These are phyloP conservation scores for Ichneumoninae sp. DNA, from an alignment of 2,888 invertebrate species.

Conservation along the genomic window DNA sequence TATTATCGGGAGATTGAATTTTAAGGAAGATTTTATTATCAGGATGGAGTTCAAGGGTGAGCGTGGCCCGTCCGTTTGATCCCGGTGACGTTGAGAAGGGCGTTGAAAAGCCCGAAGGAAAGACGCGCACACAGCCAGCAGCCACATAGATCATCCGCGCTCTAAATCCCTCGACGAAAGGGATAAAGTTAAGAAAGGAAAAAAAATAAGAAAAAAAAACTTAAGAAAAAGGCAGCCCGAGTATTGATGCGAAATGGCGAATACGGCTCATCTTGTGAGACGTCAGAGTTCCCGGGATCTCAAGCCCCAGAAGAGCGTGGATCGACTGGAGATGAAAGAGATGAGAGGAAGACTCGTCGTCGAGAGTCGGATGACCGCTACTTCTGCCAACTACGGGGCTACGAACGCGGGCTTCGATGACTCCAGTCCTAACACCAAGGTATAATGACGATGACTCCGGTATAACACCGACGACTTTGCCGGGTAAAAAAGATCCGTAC, in stretches of 20 bases:
- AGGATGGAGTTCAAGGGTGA: conserved; percentile 80
- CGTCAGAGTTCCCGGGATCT: conserved; percentile 95
- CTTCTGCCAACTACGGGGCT: conserved; percentile 91
- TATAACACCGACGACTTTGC: conserved; percentile 82
- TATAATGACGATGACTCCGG: conserved; percentile 86
- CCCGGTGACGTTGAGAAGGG: conserved; percentile 68
- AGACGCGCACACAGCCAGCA: background rate
- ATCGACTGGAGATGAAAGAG: conserved; percentile 94
- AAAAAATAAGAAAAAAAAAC: conserved; percentile 33
- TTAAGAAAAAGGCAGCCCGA: conserved; percentile 39
- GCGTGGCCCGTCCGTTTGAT: conserved; percentile 68
- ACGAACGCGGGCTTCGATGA: conserved; percentile 93
- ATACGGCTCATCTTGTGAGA: conserved; percentile 94
- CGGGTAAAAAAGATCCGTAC: background rate
- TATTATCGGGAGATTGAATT: background rate
- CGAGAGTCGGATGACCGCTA: conserved; percentile 86
- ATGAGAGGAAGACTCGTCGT: conserved; percentile 92
- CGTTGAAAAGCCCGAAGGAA: conserved; percentile 28
- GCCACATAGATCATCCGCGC: conserved; percentile 24
- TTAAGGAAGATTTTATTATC: conserved; percentile 38
- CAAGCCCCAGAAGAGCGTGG: conserved; percentile 91
- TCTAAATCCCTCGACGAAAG: conserved; percentile 8
- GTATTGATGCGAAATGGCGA: conserved; percentile 89
- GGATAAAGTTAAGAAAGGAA: conserved; percentile 10
- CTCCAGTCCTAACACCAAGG: conserved; percentile 86